Evolutionary conservation across 2,113 vertebrate species (phyloP).

Genomic region (Neoarius graeffei): DNA sequence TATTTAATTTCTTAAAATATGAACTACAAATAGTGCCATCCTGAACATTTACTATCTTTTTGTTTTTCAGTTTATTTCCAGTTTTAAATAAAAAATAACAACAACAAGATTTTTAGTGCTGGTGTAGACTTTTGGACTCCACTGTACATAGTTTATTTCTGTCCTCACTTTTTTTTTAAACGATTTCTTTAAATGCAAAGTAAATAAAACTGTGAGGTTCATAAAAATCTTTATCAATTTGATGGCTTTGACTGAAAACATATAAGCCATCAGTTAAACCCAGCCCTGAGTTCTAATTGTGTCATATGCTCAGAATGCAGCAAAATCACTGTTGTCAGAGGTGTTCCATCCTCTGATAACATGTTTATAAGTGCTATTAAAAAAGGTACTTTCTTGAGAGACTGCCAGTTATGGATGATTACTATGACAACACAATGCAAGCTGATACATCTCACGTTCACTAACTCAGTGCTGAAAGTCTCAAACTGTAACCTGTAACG

Average conservation of each 20-base stretch:
- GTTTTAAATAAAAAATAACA: not conserved
- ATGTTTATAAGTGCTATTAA: conserved; percentile 49
- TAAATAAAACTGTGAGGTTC: not conserved
- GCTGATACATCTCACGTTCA: not conserved
- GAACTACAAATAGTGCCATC: not conserved
- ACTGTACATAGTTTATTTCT: not conserved
- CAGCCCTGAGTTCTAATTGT: conserved; percentile 14
- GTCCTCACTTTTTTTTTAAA: not conserved
- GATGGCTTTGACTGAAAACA: not conserved
- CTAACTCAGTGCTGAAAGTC: not conserved
- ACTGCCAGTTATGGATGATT: not conserved
- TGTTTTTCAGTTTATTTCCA: not conserved
- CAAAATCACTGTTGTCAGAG: conserved; percentile 38
- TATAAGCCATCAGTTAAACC: not conserved
- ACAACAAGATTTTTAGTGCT: not conserved
- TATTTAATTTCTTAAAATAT: not conserved
- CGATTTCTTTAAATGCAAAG: not conserved
- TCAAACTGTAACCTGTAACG: not conserved
- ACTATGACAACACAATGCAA: conserved; percentile 2
- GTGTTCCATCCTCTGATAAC: conserved; percentile 41
- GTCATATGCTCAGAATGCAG: conserved; percentile 8
- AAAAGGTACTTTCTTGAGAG: conserved; percentile 3
- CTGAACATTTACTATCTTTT: not conserved
- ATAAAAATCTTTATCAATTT: not conserved
- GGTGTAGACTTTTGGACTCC: not conserved